Base-by-base conservation (phyloP, 2,797 vertebrate species). In the Leuciscus waleckii region DNA sequence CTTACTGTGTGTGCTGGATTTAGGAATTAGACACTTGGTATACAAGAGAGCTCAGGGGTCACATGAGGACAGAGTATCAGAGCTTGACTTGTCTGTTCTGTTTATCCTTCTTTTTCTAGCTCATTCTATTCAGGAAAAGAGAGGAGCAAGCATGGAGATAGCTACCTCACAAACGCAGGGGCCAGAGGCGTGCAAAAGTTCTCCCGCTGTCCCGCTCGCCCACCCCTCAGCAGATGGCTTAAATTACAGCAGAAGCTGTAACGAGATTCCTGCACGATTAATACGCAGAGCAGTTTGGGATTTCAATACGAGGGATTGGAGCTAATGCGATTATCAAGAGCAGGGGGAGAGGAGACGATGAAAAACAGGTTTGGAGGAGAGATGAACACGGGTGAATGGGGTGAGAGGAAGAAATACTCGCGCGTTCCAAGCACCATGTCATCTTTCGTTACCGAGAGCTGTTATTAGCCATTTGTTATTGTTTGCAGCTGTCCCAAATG, bases 191-290 rank as follows among this genome's bases (percentile, higher is more conserved):
- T 6, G 61, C 43, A 54, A 2, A 17, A 56, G 70, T 84, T 87
- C 70, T 70, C 78, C 84, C 69, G 86, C 23, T 87, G 82, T 85
- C 80, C 86, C 58, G 74, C 88, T 88, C 86, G 89, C 89, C 91
- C 82, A 85, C 77, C 89, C 86, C 76, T 90, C 87, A 90, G 92
- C 95, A 95, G 95, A 95, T 96, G 94, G 95, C 89, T 94, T 91
- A 93, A 92, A 95, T 95, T 94, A 95, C 94, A 93, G 92, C 89
- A 94, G 93, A 93, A 92, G 91, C 91, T 93, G 94, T 95, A 95
- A 95, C 92, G 85, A 93, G 94, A 95, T 95, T 95, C 93, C 90
- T 83, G 89, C 41, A 90, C 86, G 91, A 95, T 95, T 95, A 95
- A 95, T 94, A 94, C 90, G 85, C 90, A 89, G 91, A 93, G 92